Evolutionary conservation across 2,113 vertebrate species (phyloP), one percentile per base, ranked within the genome.

Genomic region (Petroica traversi): DNA sequence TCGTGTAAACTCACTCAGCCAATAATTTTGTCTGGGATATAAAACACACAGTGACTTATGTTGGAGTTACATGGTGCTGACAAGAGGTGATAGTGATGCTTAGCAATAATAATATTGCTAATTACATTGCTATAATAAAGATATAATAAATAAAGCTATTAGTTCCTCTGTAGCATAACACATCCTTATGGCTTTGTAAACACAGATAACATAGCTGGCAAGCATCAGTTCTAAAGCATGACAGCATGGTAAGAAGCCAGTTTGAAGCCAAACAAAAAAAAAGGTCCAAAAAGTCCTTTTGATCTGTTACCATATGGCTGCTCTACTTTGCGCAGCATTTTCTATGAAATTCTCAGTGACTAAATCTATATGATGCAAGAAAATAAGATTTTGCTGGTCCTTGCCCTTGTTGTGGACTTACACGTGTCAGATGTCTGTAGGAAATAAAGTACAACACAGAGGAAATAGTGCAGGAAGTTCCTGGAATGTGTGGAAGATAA

Each of bases 21-120:
- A 92, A 85, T 83, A 95, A 86, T 96, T 96, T 96, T 61, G 71
- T 92, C 95, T 63, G 48, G 18, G 85, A 48, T 93, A 73, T 69
- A 93, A 92, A 96, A 88, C 54, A 85, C 33, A 57, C 40, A 33
- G 48, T 95, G 82, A 97, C 77, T 97, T 92, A 96, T 92, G 81
- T 24, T 82, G 55, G 69, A 95, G 77, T 84, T 96, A 84, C 28
- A 91, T 71, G 87, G 68, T 90, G 48, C 49, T 97, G 95, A 97
- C 92, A 97, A 97, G 85, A 92, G 71, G 92, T 92, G 71, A 96
- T 90, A 97, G 86, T 33, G 77, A 95, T 88, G 66, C 48, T 87
- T 92, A 97, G 87, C 63, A 97, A 85, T 93, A 95, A 94, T 95
- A 97, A 90, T 94, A 97, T 67, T 96, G 64, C 43, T 98, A 97